Percentiles rank a stretch among this genome's conserved stretches.
Conservation (phyloP, 37 sponge, comb jelly and placozoan species). For the Hexactinellida sp. region DNA sequence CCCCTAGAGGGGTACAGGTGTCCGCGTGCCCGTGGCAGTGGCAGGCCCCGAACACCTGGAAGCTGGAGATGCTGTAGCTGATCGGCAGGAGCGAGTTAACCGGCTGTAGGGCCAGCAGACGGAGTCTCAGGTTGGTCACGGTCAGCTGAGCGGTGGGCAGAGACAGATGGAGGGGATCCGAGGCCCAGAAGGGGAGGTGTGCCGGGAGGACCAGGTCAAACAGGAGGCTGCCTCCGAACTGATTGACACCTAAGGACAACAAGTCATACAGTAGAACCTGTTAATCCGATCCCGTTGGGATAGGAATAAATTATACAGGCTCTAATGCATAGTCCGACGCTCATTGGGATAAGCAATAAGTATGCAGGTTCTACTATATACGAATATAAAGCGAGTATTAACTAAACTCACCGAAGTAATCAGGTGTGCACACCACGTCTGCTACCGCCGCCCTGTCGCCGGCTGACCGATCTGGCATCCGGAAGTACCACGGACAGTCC, state of each 20-base stretch:
- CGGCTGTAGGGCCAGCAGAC: background rate
- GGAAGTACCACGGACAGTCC: background rate
- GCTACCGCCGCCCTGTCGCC: background rate
- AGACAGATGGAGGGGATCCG: background rate
- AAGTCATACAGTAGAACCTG: background rate
- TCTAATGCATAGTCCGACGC: no score
- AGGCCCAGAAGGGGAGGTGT: background rate
- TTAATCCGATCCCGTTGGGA: no score
- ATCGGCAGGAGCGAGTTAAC: background rate
- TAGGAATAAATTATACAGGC: no score
- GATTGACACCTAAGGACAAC: background rate
- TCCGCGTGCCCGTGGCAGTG: background rate
- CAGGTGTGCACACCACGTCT: background rate
- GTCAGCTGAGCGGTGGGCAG: background rate
- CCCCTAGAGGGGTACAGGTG: background rate
- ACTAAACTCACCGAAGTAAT: background rate
- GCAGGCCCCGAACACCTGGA: background rate
- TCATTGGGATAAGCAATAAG: no score
- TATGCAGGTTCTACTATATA: no score
- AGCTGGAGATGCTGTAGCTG: background rate
- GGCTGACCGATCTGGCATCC: background rate
- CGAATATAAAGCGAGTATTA: background rate
- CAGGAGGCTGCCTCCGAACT: background rate
- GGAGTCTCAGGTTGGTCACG: background rate
- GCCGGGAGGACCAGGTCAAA: background rate